These are phyloP conservation scores for Ellobium chinense DNA, from an alignment of 2,888 invertebrate species.

Conservation along the genomic window DNA sequence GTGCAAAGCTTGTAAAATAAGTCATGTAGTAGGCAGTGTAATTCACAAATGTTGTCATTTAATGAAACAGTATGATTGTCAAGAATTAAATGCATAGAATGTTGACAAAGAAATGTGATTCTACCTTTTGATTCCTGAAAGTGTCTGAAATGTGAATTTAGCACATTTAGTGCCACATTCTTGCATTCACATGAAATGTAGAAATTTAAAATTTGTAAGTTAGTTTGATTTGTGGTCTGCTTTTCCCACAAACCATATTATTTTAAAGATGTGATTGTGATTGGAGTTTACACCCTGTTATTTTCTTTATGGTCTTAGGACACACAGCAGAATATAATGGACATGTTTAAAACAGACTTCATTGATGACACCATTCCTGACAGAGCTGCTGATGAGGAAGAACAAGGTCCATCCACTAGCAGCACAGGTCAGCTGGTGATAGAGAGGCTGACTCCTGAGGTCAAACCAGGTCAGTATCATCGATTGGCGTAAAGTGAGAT, in stretches of 20 bases:
- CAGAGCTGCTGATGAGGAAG: not conserved
- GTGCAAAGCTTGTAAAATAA: too few species aligned
- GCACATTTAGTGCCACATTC: not conserved
- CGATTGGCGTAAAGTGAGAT: too few species aligned
- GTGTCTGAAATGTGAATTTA: too few species aligned
- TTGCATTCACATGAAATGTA: not conserved
- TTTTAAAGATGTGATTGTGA: not conserved
- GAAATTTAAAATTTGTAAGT: not conserved
- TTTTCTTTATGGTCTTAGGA: slow-evolving; percentile 5
- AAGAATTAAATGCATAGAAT: too few species aligned
- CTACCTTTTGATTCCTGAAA: too few species aligned
- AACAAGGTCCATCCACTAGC: not conserved
- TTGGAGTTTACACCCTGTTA: not conserved
- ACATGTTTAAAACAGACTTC: slow-evolving; percentile 32
- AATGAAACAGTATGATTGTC: too few species aligned
- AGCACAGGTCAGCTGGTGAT: not conserved
- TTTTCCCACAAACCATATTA: not conserved
- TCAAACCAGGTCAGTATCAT: not conserved
- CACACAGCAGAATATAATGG: slow-evolving; percentile 18
- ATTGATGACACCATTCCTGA: slow-evolving; percentile 19
- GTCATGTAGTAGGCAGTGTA: too few species aligned
- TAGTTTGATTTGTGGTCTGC: not conserved
- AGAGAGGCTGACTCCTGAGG: not conserved
- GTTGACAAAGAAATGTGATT: too few species aligned
- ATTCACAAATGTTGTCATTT: too few species aligned